Evolutionary conservation across 2,113 vertebrate genomes (phyloP).

Genomic region (Urocitellus parryii): DNA sequence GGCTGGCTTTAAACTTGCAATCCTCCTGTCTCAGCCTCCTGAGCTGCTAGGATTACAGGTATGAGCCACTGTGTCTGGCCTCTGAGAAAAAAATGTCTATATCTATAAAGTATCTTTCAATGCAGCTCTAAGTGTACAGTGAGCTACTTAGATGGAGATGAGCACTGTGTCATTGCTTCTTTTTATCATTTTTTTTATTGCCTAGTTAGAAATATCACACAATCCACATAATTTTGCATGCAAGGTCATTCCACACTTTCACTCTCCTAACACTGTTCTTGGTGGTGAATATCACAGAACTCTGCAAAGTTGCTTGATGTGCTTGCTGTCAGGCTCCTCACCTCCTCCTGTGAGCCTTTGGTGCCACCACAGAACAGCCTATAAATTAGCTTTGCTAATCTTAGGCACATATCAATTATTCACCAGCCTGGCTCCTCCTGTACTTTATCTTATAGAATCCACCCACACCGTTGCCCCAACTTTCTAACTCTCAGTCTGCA

Average conservation of each 20-base stretch:
- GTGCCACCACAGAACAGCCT: not conserved
- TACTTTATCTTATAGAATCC: slow-evolving; percentile 36
- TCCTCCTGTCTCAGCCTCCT: too few species aligned
- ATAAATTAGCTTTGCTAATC: slow-evolving; percentile 44
- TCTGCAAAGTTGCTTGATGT: too few species aligned
- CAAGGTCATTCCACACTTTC: not conserved
- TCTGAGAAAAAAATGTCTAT: not conserved
- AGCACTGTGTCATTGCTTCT: not conserved
- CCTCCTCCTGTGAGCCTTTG: not conserved
- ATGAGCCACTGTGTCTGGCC: too few species aligned
- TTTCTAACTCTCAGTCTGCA: slow-evolving; percentile 62
- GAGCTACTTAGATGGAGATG: not conserved
- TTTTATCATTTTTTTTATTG: not conserved
- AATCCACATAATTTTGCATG: not conserved
- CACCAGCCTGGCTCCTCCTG: slow-evolving; percentile 9
- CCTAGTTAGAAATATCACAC: not conserved
- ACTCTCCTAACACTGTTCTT: not conserved
- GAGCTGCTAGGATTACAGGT: too few species aligned
- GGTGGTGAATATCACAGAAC: not conserved
- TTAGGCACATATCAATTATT: slow-evolving; percentile 60
- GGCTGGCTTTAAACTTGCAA: too few species aligned
- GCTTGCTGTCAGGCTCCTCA: not conserved
- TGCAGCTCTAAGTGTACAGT: not conserved
- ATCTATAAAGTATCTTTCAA: not conserved
- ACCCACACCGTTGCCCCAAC: not conserved